phyloP scores from a whole-genome alignment of 2,888 invertebrate genomes.

The Patella pellucida region DNA sequence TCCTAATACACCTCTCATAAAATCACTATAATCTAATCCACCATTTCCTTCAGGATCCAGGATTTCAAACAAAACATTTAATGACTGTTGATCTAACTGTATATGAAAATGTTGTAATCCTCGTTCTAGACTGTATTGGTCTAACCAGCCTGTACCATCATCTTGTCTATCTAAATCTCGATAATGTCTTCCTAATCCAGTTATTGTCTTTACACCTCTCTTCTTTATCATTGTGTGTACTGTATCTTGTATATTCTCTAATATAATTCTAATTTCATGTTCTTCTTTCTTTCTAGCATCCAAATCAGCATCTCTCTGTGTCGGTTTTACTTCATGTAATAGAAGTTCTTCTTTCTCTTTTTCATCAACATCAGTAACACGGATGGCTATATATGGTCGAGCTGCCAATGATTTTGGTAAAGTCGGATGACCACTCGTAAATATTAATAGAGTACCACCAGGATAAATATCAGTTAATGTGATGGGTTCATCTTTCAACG shows the following conservation, averaged over 20 bases:
- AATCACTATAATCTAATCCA: constrained; percentile 61
- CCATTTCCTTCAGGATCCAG: constrained; percentile 59
- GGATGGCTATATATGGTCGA: constrained; percentile 46
- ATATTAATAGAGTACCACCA: constrained; percentile 56
- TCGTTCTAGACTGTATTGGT: constrained; percentile 65
- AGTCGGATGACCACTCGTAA: constrained; percentile 56
- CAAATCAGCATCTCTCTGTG: constrained; percentile 43
- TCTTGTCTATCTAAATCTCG: constrained; percentile 51
- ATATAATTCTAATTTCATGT: constrained; percentile 44
- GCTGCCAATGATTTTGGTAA: constrained; percentile 60
- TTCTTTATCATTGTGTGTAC: constrained; percentile 61
- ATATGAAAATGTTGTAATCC: constrained; percentile 63
- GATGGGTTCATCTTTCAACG: constrained; percentile 56
- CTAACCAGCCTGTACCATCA: constrained; percentile 56
- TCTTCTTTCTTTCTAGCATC: constrained; percentile 54
- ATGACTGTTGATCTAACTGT: constrained; percentile 59
- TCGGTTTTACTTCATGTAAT: constrained; percentile 40
- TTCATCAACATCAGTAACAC: constrained; percentile 67
- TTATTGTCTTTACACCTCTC: constrained; percentile 62
- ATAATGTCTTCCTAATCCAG: constrained; percentile 61
- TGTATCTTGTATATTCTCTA: constrained; percentile 55
- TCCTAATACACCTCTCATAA: constrained; percentile 63
- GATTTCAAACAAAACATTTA: constrained; percentile 63
- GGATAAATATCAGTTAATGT: constrained; percentile 61
- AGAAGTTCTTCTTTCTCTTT: constrained; percentile 57